These are phyloP conservation scores for Drosophila hydei DNA, from an alignment of 1,140 invertebrate genomes.

Conservation along the genomic window DNA sequence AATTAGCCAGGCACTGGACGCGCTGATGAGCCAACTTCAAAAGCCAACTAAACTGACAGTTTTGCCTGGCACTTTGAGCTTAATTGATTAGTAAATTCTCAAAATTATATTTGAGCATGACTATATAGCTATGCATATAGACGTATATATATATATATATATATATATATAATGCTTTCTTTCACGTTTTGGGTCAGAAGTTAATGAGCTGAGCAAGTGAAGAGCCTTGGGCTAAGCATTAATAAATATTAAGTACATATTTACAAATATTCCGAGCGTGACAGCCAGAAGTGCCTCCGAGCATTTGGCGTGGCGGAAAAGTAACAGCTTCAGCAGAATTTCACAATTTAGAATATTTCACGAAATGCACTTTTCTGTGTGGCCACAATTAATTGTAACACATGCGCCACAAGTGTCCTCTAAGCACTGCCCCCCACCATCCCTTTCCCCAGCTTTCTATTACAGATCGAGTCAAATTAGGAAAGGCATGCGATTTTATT, in stretches of 20 bases:
- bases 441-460: too few species aligned
- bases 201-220: conserved; percentile 20
- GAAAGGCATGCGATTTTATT: conserved; percentile 6
- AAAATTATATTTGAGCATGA: conserved; percentile 34
- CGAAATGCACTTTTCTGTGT: conserved; percentile 23
- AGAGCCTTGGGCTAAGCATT: conserved; percentile 3
- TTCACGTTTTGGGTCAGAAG: conserved; percentile 45
- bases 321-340: conserved; percentile 37
- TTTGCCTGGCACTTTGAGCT: conserved; percentile 49
- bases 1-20: conserved; percentile 47
- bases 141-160: conserved; percentile 6
- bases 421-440: background rate
- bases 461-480: background rate
- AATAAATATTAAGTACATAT: conserved; percentile 34
- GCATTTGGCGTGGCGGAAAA: conserved; percentile 26
- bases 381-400: conserved; percentile 53
- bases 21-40: conserved; percentile 54
- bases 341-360: conserved; percentile 16
- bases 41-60: conserved; percentile 53
- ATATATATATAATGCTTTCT: conserved; percentile 11
- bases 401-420: conserved; percentile 23
- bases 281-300: conserved; percentile 26
- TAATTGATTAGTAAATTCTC: conserved; percentile 70
- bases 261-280: conserved; percentile 45
- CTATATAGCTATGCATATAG: background rate